Conservation (phyloP, 2,888 invertebrate genomes). For the Torymus aiolomorphi region DNA sequence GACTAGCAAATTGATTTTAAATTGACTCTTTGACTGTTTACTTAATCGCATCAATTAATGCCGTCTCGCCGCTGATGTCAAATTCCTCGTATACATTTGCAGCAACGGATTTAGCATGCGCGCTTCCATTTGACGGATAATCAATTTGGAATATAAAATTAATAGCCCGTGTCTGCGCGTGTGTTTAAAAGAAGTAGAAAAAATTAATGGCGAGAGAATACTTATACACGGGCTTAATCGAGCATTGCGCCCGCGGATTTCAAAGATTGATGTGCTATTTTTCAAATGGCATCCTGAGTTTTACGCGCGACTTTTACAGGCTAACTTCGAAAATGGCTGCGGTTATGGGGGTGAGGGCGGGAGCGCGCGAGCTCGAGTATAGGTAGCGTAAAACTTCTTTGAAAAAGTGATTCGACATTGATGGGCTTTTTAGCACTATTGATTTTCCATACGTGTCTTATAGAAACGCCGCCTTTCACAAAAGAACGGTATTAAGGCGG, state of each 20-base stretch:
- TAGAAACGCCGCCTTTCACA: slow-evolving; percentile 10
- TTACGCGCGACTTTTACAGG: slow-evolving; percentile 42
- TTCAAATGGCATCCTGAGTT: slow-evolving; percentile 25
- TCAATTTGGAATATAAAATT: neutral
- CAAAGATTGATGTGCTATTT: slow-evolving; percentile 45
- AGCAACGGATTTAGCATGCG: neutral
- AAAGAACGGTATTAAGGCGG: neutral
- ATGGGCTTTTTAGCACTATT: slow-evolving; percentile 49
- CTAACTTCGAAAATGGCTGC: slow-evolving; percentile 36
- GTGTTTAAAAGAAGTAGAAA: neutral
- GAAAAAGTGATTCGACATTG: slow-evolving; percentile 49
- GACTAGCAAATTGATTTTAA: slow-evolving; percentile 56
- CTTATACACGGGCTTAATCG: neutral
- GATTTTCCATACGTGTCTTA: slow-evolving; percentile 41
- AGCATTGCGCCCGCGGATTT: slow-evolving; percentile 2
- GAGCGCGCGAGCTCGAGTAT: neutral
- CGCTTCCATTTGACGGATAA: neutral
- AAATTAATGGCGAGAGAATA: too few relatives aligned
- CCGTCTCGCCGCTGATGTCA: neutral
- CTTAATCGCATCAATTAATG: slow-evolving; percentile 48
- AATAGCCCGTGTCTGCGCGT: neutral
- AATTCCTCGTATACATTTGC: neutral
- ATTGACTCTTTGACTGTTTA: slow-evolving; percentile 48
- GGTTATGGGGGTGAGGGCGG: neutral
- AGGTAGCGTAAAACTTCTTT: slow-evolving; percentile 39